Conservation (phyloP, 2,888 invertebrate genomes). For the Rotaria magnacalcarata region DNA sequence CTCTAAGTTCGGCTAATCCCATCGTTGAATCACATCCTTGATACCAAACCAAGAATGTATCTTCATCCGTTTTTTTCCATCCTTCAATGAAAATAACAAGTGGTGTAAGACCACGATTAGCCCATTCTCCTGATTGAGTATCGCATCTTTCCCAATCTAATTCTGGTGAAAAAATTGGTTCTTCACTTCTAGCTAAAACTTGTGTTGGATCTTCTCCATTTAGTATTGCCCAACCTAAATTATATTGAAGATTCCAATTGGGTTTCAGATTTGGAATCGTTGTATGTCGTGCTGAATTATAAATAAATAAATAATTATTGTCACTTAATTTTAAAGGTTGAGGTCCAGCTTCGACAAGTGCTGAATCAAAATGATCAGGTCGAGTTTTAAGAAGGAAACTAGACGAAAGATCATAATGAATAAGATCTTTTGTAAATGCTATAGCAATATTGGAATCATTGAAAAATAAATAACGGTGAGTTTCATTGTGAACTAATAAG, state of each 20-base stretch:
- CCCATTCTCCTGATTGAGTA: not conserved
- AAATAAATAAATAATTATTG: conserved; percentile 13
- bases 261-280: conserved; percentile 12
- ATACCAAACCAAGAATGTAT: conserved; percentile 28
- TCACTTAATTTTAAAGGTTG: conserved; percentile 35
- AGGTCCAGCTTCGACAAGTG: conserved; percentile 6
- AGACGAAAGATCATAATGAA: not conserved
- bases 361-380: conserved; percentile 10
- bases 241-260: not conserved
- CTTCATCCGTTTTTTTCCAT: not conserved
- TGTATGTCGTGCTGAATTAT: conserved; percentile 32
- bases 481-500: conserved; percentile 17
- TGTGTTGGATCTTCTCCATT: not conserved
- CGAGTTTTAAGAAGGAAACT: not conserved
- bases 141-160: conserved; percentile 34
- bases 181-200: not conserved
- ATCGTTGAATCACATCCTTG: conserved; percentile 29
- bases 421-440: not conserved
- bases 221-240: conserved; percentile 21
- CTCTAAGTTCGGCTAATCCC: conserved; percentile 25
- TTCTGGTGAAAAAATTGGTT: not conserved
- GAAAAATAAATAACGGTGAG: conserved; percentile 28
- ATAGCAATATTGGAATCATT: conserved; percentile 33
- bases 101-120: not conserved
- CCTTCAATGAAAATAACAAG: conserved; percentile 19